Percentiles rank a stretch among this genome's conserved stretches.
These are phyloP conservation scores for Oreocharis arfaki DNA, from an alignment of 2,113 vertebrate species.

Conservation along the genomic window DNA sequence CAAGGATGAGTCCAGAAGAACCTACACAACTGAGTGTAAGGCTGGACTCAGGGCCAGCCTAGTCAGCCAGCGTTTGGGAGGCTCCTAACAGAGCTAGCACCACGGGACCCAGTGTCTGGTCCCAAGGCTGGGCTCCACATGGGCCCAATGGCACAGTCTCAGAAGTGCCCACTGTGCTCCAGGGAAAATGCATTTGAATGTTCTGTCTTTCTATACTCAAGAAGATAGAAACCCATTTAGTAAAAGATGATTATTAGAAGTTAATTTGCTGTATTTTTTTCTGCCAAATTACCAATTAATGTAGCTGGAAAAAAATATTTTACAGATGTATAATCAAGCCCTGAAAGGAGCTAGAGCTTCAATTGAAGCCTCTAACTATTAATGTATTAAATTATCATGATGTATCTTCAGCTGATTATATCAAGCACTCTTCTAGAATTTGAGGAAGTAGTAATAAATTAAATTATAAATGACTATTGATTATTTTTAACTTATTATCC, in stretches of 20 bases:
- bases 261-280: conserved; percentile 46
- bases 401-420: conserved; percentile 50
- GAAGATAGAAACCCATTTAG: not conserved
- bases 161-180: not conserved
- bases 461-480: conserved; percentile 30
- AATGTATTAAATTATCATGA: conserved; percentile 48
- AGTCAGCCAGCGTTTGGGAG: not conserved
- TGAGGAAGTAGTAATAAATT: conserved; percentile 45
- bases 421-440: conserved; percentile 38
- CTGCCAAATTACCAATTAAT: conserved; percentile 50
- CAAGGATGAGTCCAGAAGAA: not conserved
- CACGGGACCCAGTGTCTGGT: not conserved
- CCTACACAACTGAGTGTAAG: not conserved
- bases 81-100: not conserved
- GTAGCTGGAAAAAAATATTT: conserved; percentile 45
- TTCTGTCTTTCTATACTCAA: not conserved
- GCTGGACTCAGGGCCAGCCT: not conserved
- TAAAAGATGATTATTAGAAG: conserved; percentile 16
- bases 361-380: not conserved
- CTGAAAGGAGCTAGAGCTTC: conserved; percentile 6
- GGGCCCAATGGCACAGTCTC: not conserved
- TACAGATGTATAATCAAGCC: conserved; percentile 48
- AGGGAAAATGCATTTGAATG: not conserved
- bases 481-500: conserved; percentile 21
- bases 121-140: not conserved